Evolutionary conservation across 2,113 vertebrate genomes (phyloP), one percentile per base, ranked within the genome.

Genomic region (Thymallus thymallus): DNA sequence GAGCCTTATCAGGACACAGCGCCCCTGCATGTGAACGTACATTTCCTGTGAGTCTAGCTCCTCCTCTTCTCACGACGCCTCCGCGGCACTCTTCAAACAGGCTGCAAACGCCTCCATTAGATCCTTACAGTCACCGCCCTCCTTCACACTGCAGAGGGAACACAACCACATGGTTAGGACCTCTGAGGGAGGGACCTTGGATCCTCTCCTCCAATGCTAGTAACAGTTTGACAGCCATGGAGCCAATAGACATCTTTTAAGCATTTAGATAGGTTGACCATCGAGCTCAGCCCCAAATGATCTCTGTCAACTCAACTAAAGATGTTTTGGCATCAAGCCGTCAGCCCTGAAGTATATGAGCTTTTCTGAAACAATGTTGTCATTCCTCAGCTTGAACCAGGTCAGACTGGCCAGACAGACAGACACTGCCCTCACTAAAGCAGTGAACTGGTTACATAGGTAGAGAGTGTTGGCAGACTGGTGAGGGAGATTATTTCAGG

Each of bases 41-140:
- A 83, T 91, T 79, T 66, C 48, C 56, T 70, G 76, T 79, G 84
- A 76, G 58, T 71, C n/a, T 70, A 75, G 81, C 76, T 63, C 75
- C 55, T 69, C 73, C 55, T 66, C 3, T 74, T 83, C 81, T 93
- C 92, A 92, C 80, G 89, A 91, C 4, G 83, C 87, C 72, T 90
- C 86, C 5, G 90, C 76, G 5, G 85, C 88, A 58, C 75, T 90
- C 82, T 93, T 93, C 88, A 94, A 83, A 81, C 93, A 94, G 70
- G 90, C 88, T 48, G 89, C 82, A 18, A 94, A 94, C 16, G 89
- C 92, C 88, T 94, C 91, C 81, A 93, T 84, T 80, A 94, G 89
- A 9, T 92, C 91, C 82, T 92, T 92, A 82, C 93, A 94, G 68
- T 92, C 92, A 82, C 93, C 93, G 65, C 86, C 89, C 9, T 89